phyloP scores from a whole-genome alignment of 1,140 invertebrate species.

The Cotesia chilonis region DNA sequence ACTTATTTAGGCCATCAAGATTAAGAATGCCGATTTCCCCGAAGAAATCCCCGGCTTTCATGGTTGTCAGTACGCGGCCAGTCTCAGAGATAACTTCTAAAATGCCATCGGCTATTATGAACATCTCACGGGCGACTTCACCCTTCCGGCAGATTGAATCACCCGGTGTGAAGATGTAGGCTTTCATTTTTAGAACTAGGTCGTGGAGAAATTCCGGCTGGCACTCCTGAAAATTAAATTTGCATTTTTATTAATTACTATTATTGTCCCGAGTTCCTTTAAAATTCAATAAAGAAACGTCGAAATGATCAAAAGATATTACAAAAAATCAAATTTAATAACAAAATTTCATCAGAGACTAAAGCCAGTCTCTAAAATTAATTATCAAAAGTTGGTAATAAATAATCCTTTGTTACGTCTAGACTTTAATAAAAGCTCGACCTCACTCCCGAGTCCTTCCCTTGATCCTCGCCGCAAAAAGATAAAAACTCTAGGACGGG shows the following conservation, averaged over 20 bases:
- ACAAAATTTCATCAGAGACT: too few relatives aligned
- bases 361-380: too few relatives aligned
- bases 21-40: slow-evolving; percentile 98
- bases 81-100: slow-evolving; percentile 95
- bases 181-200: slow-evolving; percentile 96
- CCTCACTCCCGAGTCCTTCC: too few relatives aligned
- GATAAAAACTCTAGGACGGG: too few relatives aligned
- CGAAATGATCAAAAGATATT: too few relatives aligned
- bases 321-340: too few relatives aligned
- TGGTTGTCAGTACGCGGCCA: slow-evolving; percentile 90
- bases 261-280: too few relatives aligned
- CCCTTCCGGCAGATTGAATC: slow-evolving; percentile 96
- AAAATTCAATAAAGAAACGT: too few relatives aligned
- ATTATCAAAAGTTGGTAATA: too few relatives aligned
- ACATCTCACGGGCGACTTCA: slow-evolving; percentile 96
- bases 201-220: slow-evolving; percentile 97
- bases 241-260: not conserved
- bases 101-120: slow-evolving; percentile 97
- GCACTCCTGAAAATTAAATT: slow-evolving; percentile 84
- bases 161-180: slow-evolving; percentile 96
- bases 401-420: too few relatives aligned
- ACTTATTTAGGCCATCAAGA: slow-evolving; percentile 95
- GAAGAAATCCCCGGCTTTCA: slow-evolving; percentile 98
- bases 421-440: too few relatives aligned
- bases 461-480: too few relatives aligned